A percentile compares a stretch with the other conserved stretches of the same genome.
These are phyloP conservation scores for Chrysodeixis includens DNA, from an alignment of 2,888 invertebrate genomes.

Conservation along the genomic window DNA sequence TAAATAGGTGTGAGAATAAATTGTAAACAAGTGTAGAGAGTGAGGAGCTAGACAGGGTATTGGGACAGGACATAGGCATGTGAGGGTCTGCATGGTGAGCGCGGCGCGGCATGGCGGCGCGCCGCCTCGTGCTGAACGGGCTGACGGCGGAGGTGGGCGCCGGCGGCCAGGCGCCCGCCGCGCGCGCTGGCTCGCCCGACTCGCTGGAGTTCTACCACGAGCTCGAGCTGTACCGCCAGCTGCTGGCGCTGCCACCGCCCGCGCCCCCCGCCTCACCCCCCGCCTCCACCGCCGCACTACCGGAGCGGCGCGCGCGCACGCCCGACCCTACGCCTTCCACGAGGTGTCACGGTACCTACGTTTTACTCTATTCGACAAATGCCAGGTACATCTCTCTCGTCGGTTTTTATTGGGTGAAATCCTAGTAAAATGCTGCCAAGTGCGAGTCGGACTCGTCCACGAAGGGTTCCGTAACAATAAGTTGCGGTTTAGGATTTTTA, in stretches of 20 bases:
- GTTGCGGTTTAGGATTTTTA: too few relatives aligned
- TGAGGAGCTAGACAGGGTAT: neutral
- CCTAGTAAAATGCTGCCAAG: too few relatives aligned
- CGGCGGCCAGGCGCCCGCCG: slow-evolving; percentile 48
- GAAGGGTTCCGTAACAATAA: too few relatives aligned
- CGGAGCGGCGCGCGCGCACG: slow-evolving; percentile 56
- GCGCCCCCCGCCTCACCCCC: slow-evolving; percentile 19
- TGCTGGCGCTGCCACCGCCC: slow-evolving; percentile 73
- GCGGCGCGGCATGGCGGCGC: slow-evolving; percentile 66
- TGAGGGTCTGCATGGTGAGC: slow-evolving; percentile 37
- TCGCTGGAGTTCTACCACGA: slow-evolving; percentile 83
- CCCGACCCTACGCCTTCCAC: slow-evolving; percentile 52
- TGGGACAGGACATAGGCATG: neutral
- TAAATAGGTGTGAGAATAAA: neutral
- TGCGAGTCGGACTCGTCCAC: too few relatives aligned
- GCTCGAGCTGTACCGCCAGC: slow-evolving; percentile 82
- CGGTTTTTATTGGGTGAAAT: neutral
- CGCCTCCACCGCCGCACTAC: neutral
- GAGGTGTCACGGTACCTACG: slow-evolving; percentile 33
- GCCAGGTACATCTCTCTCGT: neutral
- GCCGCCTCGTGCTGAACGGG: slow-evolving; percentile 84
- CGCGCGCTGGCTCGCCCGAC: slow-evolving; percentile 67
- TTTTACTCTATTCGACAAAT: neutral
- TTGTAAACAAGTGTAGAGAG: neutral
- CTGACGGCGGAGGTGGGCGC: slow-evolving; percentile 81